Conservation (phyloP, 1,140 invertebrate genomes). For the Drosophila quadrilineata region DNA sequence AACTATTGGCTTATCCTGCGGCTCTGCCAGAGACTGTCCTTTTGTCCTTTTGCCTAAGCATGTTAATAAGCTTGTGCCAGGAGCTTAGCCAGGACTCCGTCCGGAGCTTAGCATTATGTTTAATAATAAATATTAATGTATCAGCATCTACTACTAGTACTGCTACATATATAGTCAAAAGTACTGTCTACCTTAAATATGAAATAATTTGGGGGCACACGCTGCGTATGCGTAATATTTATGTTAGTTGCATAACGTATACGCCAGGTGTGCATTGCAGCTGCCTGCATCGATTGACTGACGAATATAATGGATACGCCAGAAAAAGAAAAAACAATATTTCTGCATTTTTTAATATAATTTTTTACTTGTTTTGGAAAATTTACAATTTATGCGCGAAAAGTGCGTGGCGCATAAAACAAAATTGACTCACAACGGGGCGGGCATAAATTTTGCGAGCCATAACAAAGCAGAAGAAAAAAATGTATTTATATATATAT, state of each 20-base stretch:
- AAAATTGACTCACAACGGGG: constrained; percentile 41
- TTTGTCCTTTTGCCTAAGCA: constrained; percentile 29
- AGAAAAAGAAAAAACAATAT: not conserved
- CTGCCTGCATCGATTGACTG: constrained; percentile 19
- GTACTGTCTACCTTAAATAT: too few relatives aligned
- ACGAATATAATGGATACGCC: constrained; percentile 8
- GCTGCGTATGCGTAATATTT: constrained; percentile 48
- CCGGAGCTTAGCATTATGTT: constrained; percentile 7
- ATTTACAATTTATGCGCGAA: constrained; percentile 22
- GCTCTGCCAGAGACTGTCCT: constrained; percentile 40
- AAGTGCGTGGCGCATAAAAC: constrained; percentile 21
- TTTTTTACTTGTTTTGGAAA: not conserved
- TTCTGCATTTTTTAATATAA: constrained; percentile 23
- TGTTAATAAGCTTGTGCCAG: constrained; percentile 30
- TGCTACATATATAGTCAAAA: too few relatives aligned
- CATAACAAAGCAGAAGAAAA: constrained; percentile 33
- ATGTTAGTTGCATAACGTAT: constrained; percentile 48
- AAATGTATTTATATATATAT: too few relatives aligned
- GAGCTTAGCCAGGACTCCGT: not conserved
- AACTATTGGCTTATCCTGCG: constrained; percentile 53
- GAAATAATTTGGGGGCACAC: too few relatives aligned
- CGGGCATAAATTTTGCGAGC: constrained; percentile 42
- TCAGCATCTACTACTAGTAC: not conserved
- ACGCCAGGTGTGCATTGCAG: constrained; percentile 48
- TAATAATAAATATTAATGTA: constrained; percentile 12